Evolutionary conservation across 2,797 vertebrate genomes (phyloP).

Genomic region (Dermochelys coriacea): DNA sequence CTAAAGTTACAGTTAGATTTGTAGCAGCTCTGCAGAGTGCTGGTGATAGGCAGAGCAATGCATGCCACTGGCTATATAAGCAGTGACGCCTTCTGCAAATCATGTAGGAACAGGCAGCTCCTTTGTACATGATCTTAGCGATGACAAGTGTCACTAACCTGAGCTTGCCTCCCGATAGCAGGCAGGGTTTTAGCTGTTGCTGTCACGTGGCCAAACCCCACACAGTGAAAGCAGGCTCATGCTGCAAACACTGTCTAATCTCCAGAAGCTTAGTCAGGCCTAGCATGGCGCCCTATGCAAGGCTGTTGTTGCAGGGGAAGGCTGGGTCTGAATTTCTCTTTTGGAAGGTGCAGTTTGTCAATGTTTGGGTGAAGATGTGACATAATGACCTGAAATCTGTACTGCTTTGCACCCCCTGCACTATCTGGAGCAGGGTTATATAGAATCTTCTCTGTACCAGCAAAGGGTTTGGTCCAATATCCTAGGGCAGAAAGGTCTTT

Average conservation of each 20-base stretch:
- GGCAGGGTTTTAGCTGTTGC: background rate
- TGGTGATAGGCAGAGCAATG: background rate
- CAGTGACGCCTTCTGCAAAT: background rate
- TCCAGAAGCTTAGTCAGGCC: background rate
- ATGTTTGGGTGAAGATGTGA: background rate
- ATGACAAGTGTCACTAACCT: conserved; percentile 80
- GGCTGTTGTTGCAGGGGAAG: background rate
- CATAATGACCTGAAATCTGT: background rate
- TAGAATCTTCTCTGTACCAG: background rate
- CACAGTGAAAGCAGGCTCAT: conserved; percentile 64
- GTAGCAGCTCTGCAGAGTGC: background rate
- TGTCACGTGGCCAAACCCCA: conserved; percentile 33
- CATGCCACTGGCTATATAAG: background rate
- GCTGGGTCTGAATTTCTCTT: background rate
- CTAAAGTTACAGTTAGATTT: rapidly evolving
- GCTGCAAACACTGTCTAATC: conserved; percentile 71
- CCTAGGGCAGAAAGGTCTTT: background rate
- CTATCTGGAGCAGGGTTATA: rapidly evolving
- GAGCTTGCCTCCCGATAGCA: conserved; percentile 62
- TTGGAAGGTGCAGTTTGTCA: background rate
- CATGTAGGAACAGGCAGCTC: conserved; percentile 12
- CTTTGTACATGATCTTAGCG: conserved; percentile 42
- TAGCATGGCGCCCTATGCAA: no score
- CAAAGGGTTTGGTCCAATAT: background rate
- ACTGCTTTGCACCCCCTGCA: background rate